Percentiles rank a stretch among this genome's conserved stretches.
Conservation (phyloP, 1,140 invertebrate genomes). For the Colletes gigas region DNA sequence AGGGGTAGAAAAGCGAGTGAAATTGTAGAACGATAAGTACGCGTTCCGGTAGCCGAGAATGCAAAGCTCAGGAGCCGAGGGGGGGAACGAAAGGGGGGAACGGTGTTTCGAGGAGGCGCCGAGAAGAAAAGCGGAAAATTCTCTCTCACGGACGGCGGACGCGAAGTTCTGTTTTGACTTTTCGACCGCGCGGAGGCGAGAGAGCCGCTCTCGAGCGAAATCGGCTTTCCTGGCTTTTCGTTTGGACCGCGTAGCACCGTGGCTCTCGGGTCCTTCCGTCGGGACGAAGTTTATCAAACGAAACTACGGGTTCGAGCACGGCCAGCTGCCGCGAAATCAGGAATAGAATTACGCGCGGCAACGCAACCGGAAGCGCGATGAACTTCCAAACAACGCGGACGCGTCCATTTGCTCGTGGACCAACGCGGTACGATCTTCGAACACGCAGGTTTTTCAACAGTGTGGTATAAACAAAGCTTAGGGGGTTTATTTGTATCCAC, state of each 20-base stretch:
- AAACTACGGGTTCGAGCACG: neutral
- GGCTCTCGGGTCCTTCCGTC: neutral
- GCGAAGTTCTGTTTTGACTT: slow-evolving; percentile 19
- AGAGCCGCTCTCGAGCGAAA: neutral
- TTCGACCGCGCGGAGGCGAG: neutral
- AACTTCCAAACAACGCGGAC: slow-evolving; percentile 11
- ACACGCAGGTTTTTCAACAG: neutral
- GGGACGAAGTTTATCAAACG: slow-evolving; percentile 14
- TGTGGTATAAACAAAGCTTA: neutral
- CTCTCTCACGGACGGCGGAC: neutral
- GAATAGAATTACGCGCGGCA: slow-evolving; percentile 21
- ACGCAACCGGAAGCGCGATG: neutral
- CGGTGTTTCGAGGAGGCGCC: neutral
- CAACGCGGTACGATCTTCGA: too few relatives aligned
- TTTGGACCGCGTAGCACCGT: neutral
- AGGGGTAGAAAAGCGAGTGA: neutral
- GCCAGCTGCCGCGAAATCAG: slow-evolving; percentile 6
- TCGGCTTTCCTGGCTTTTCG: slow-evolving; percentile 14
- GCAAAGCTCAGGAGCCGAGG: neutral
- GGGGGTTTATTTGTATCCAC: too few relatives aligned
- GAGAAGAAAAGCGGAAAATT: neutral
- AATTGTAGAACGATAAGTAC: neutral
- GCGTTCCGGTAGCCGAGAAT: neutral
- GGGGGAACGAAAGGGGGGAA: slow-evolving; percentile 1
- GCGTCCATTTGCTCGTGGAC: neutral